Conservation (phyloP, 2,888 invertebrate genomes). For the Spicauda simplicius region DNA sequence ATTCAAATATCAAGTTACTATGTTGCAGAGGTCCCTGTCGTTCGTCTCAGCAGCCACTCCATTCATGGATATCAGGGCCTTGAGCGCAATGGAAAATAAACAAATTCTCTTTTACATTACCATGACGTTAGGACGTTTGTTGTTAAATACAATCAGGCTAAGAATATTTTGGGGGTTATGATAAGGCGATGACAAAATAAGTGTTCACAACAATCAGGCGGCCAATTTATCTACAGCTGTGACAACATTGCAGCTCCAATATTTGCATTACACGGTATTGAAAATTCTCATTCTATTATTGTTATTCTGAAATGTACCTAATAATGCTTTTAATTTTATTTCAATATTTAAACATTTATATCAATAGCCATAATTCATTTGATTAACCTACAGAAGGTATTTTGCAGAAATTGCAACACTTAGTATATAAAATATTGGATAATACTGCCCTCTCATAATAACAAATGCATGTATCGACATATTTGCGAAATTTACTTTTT, state of each 20-base stretch:
- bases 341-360: not conserved
- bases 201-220: constrained; percentile 18
- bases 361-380: not conserved
- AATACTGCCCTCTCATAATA: too few species aligned
- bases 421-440: too few species aligned
- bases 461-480: too few species aligned
- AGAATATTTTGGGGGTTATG: not conserved
- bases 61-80: constrained; percentile 80
- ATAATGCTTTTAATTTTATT: not conserved
- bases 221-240: constrained; percentile 26
- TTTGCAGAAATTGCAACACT: too few species aligned
- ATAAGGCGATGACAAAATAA: not conserved
- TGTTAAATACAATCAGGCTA: constrained; percentile 29
- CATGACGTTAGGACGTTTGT: not conserved
- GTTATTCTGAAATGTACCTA: not conserved
- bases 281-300: not conserved
- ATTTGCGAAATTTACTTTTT: too few species aligned
- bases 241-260: not conserved
- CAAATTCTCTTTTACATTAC: constrained; percentile 9
- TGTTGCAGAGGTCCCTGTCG: constrained; percentile 69
- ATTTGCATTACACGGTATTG: not conserved
- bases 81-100: constrained; percentile 72
- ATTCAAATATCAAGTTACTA: constrained; percentile 62
- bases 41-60: constrained; percentile 74
- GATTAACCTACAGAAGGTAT: too few species aligned